Conservation (phyloP, 2,113 vertebrate genomes). For the Apteryx mantelli region DNA sequence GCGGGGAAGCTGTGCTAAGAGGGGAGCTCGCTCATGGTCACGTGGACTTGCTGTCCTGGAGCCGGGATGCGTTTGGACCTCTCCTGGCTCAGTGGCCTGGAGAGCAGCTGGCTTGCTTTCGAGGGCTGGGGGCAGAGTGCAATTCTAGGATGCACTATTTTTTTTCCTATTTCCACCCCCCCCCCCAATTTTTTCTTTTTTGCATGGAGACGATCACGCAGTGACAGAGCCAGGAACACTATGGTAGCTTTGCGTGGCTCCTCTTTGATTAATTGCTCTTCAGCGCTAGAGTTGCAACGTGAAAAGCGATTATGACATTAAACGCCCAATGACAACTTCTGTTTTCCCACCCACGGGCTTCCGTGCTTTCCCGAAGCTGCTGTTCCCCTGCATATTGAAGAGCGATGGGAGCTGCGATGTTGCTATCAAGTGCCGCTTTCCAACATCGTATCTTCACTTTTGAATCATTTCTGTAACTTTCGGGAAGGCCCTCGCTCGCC, state of each 20-base stretch:
- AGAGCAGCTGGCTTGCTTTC: background rate
- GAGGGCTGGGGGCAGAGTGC: background rate
- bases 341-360: background rate
- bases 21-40: too few species aligned
- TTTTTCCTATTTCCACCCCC: background rate
- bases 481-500: background rate
- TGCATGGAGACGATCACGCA: background rate
- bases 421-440: background rate
- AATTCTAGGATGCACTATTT: background rate
- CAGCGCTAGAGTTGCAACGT: background rate
- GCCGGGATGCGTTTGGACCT: background rate
- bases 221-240: background rate
- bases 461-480: background rate
- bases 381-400: background rate
- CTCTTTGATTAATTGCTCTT: constrained; percentile 14
- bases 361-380: background rate
- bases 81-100: background rate
- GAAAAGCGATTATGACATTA: constrained; percentile 50
- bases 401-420: background rate
- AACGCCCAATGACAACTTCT: background rate
- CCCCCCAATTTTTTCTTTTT: background rate
- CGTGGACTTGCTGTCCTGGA: background rate
- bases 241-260: background rate
- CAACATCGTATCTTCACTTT: background rate
- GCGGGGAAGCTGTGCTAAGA: too few species aligned